These are phyloP conservation scores for Sebastes schlegelii DNA, from an alignment of 2,113 vertebrate genomes.

Conservation along the genomic window DNA sequence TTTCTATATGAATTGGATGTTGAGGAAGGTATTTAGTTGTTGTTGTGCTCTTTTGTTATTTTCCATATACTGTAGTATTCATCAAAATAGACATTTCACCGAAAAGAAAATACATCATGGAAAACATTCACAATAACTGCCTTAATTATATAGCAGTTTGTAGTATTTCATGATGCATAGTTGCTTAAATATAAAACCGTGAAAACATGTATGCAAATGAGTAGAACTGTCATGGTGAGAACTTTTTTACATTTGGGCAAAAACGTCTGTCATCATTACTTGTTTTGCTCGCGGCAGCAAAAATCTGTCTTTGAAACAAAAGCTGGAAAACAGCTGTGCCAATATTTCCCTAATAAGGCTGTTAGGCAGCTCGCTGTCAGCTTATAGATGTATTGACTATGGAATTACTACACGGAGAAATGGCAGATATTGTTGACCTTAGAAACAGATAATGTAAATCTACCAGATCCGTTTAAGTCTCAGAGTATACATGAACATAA, in stretches of 20 bases:
- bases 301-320: not conserved
- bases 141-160: not conserved
- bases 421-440: not conserved
- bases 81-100: too few relatives aligned
- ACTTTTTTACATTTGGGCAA: not conserved
- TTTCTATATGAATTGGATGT: not conserved
- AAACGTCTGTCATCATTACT: not conserved
- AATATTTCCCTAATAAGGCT: not conserved
- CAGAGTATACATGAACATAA: not conserved
- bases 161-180: not conserved
- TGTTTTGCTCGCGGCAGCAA: not conserved
- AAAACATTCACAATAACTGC: not conserved
- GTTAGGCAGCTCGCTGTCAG: not conserved
- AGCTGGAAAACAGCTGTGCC: not conserved
- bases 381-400: not conserved
- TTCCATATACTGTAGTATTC: not conserved
- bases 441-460: not conserved
- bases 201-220: not conserved
- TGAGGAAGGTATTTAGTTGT: not conserved
- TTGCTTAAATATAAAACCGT: slow-evolving; percentile 4
- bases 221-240: not conserved
- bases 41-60: not conserved
- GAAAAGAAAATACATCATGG: not conserved
- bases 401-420: not conserved
- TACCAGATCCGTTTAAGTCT: not conserved